phyloP scores from a whole-genome alignment of 1,140 invertebrate genomes.

The Liolophura sinensis region DNA sequence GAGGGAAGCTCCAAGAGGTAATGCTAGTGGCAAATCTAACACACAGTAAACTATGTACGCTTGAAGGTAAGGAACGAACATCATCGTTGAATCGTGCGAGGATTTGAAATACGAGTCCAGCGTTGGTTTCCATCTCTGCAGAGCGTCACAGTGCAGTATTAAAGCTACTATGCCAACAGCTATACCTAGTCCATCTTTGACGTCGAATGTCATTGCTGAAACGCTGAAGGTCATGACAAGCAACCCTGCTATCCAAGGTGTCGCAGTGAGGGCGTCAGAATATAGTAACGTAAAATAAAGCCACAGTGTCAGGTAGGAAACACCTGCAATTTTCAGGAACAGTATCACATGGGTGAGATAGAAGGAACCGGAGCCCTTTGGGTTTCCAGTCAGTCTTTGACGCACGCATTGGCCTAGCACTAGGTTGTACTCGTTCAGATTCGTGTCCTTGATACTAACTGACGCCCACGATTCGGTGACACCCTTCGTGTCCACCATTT shows the following conservation, averaged over 20 bases:
- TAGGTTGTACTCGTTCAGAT: slow-evolving; percentile 23
- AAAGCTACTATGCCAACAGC: slow-evolving; percentile 23
- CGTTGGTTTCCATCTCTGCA: slow-evolving; percentile 18
- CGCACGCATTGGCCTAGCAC: slow-evolving; percentile 27
- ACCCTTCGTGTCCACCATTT: slow-evolving; percentile 31
- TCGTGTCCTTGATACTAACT: slow-evolving; percentile 18
- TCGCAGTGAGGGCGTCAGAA: background rate
- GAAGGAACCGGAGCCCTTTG: background rate
- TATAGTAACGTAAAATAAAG: slow-evolving; percentile 14
- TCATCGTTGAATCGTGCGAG: too few species aligned
- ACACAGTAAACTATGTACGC: slow-evolving; percentile 11
- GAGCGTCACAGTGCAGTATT: slow-evolving; percentile 18
- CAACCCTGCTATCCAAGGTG: slow-evolving; percentile 23
- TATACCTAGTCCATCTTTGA: slow-evolving; percentile 32
- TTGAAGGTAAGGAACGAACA: background rate
- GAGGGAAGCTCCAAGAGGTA: slow-evolving; percentile 20
- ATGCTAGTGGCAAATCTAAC: slow-evolving; percentile 3
- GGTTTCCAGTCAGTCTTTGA: slow-evolving; percentile 12
- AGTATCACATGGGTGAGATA: slow-evolving; percentile 15
- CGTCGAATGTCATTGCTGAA: slow-evolving; percentile 19
- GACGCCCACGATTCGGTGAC: slow-evolving; percentile 20
- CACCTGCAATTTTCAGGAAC: slow-evolving; percentile 20
- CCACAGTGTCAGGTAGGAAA: slow-evolving; percentile 19
- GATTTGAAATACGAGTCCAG: too few species aligned
- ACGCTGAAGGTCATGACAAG: slow-evolving; percentile 16